Evolutionary conservation across 2,797 vertebrate species (phyloP), one percentile per base, ranked within the genome.

Genomic region (Fringilla coelebs): DNA sequence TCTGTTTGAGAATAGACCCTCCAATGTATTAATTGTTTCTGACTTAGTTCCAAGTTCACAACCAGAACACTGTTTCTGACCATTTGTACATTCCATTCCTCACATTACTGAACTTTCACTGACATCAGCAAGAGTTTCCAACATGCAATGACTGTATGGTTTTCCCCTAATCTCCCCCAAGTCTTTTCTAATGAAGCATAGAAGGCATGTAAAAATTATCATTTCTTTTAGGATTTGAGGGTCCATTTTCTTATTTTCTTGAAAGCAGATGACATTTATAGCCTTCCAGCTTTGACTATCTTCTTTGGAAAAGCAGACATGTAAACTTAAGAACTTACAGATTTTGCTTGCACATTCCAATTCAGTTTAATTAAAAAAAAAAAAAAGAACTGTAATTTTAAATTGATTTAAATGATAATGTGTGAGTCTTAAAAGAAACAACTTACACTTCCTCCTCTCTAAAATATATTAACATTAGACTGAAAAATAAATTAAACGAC

Each of bases 401-500:
- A 95, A 83, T 61, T 96, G 49, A 88, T 72, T 86, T 84, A 77
- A 90, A 94, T 26, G 13, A 84, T 18, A 94, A 85, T 16, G 24
- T 66, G 68, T 8, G 10, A 76, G 40, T 89, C 61, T 86, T 88
- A 92, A 88, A 77, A 94, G 68, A 92, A 97, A 89, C 29, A 94
- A 62, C 63, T 93, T 90, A 88, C 29, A 91, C 49, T 94, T 95
- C 76, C 89, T 84, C 67, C 94, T 90, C 74, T 55, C 68, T 87
- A 85, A 94, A 93, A 97, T 76, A 93, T 90, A 89, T 81, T 80
- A 97, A 91, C 67, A 73, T 94, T 95, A 94, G 90, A 91, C 82
- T 90, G 88, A 55, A 97, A 96, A 97, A 96, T 92, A 93, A 90
- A 96, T 96, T 85, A 91, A 94, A 94, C 89, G 95, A 80, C 91